phyloP scores from a whole-genome alignment of 2,113 vertebrate genomes.

The Tiliqua scincoides region DNA sequence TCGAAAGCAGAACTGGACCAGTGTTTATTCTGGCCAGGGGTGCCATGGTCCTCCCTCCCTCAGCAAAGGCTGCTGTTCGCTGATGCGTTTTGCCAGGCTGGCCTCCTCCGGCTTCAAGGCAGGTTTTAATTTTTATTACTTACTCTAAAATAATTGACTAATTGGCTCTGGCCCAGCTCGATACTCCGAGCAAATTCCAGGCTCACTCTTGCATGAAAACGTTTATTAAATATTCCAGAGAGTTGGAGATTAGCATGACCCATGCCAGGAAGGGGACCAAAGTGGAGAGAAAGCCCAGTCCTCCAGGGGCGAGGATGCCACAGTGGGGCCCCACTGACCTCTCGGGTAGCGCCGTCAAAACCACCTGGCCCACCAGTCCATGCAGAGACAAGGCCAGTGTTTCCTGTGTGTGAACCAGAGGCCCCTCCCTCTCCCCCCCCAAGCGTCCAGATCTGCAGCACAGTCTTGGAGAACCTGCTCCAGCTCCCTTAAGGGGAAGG shows the following conservation, averaged over 20 bases:
- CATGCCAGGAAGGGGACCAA: background rate
- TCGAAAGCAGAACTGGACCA: background rate
- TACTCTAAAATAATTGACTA: constrained; percentile 56
- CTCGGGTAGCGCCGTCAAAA: background rate
- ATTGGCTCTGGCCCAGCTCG: constrained; percentile 55
- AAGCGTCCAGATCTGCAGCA: background rate
- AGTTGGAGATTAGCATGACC: constrained; percentile 18
- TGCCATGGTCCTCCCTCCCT: no score
- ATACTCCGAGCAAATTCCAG: constrained; percentile 54
- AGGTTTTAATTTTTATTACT: constrained; percentile 6
- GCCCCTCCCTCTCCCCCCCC: background rate
- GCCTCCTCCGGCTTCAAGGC: background rate
- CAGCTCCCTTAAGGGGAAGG: background rate
- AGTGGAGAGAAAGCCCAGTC: constrained; percentile 31
- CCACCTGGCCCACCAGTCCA: background rate
- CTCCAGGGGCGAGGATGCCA: background rate
- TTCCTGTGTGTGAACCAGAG: background rate
- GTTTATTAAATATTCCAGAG: constrained; percentile 33
- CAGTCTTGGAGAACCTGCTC: background rate
- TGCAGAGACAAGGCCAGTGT: background rate
- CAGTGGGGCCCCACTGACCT: no score
- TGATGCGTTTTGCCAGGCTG: background rate
- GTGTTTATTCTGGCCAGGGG: background rate
- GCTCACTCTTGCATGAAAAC: constrained; percentile 55
- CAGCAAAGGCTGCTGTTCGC: background rate